Conservation (phyloP, 1,140 invertebrate genomes). For the Belonocnema kinseyi region DNA sequence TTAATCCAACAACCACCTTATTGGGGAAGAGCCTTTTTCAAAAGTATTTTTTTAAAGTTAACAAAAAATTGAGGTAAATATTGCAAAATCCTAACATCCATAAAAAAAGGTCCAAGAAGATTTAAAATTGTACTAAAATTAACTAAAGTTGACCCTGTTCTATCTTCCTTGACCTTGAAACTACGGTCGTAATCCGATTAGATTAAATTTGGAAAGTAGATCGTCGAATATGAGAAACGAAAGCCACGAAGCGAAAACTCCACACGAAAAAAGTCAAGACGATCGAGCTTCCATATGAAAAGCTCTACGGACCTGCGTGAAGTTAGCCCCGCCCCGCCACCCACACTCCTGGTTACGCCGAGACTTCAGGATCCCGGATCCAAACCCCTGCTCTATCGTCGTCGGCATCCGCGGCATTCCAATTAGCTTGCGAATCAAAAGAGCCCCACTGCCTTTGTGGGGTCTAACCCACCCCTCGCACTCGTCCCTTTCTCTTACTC, state of each 20-base stretch:
- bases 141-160: too few species aligned
- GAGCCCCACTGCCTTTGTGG: slow-evolving; percentile 75
- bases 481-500: slow-evolving; percentile 59
- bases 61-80: too few species aligned
- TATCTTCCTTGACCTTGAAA: too few species aligned
- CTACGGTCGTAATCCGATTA: too few species aligned
- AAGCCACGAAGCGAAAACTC: not conserved
- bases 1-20: too few species aligned
- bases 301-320: slow-evolving; percentile 54
- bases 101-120: too few species aligned
- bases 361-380: slow-evolving; percentile 67
- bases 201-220: too few species aligned
- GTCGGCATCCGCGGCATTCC: slow-evolving; percentile 75
- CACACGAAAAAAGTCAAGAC: slow-evolving; percentile 22
- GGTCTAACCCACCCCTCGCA: slow-evolving; percentile 64
- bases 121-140: too few species aligned
- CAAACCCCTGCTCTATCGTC: slow-evolving; percentile 68
- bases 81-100: too few species aligned
- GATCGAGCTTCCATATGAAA: slow-evolving; percentile 45
- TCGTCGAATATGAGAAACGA: not conserved
- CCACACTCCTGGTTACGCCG: slow-evolving; percentile 53
- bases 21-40: too few species aligned
- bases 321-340: slow-evolving; percentile 69
- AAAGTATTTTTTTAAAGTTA: too few species aligned
- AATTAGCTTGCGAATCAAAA: slow-evolving; percentile 76